Base-by-base conservation (phyloP, 1,140 invertebrate genomes). In the Aradophagus sp. region DNA sequence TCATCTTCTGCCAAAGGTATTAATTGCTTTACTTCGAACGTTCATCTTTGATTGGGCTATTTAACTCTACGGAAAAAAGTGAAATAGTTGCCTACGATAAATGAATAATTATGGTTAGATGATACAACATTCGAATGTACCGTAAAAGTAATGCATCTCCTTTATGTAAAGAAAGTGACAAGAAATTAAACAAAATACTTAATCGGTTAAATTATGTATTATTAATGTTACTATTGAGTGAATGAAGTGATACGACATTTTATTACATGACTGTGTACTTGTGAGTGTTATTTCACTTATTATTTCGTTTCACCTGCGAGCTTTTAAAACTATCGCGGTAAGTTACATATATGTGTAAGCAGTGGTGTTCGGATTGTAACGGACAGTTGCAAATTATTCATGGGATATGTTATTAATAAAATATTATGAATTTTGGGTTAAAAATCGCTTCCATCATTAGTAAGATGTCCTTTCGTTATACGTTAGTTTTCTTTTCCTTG, bases 141-240 rank as follows among this genome's bases (percentile, higher is more conserved):
- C 80, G 75, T 82, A 80, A 84, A 69, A 80, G 71, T 75, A 81
- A 83, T 59, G 77, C 79, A 84, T 82, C 77, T 82, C 78, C 77
- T 81, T n/a, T 76, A 79, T 85, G 83, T 86, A 82, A 83, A 86
- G n/a, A n/a, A n/a, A n/a, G n/a, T n/a, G n/a, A n/a, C n/a, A n/a
- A n/a, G n/a, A n/a, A 84, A 82, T 74, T 75, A 78, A 61, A 79
- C 63, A 76, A 67, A 77, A 82, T 81, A 80, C 77, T 79, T 82
- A 80, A 86, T 84, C 74, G 69, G 77, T 84, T 84, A 77, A 86
- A 84, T 83, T 83, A 82, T 85, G 84, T 84, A 84, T 80, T 85
- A 85, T 84, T 84, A 76, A 84, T 86, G 82, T 84, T 85, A 84
- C 74, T 78, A 86, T 82, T 85, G 81, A 85, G 79, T 80, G 76